Percentiles rank a stretch among this genome's conserved stretches.
Evolutionary conservation across 37 sponge, comb jelly and placozoan species (phyloP).

Genomic region (Haliclona indistincta): DNA sequence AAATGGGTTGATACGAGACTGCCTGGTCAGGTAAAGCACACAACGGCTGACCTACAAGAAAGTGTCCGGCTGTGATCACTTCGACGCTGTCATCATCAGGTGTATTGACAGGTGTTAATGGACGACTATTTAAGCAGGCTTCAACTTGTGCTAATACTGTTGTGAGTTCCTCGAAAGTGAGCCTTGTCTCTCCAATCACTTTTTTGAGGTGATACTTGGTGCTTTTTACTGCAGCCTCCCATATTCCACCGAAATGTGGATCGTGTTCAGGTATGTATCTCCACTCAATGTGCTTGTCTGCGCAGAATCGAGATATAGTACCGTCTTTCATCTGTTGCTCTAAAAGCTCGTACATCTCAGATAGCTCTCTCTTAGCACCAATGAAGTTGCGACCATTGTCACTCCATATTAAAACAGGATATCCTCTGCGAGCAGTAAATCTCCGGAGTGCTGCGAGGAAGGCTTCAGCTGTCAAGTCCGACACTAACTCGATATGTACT

Average conservation of each 20-base stretch:
- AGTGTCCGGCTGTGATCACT: too few species aligned
- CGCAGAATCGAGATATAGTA: background rate
- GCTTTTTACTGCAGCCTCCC: slow-evolving; percentile 12
- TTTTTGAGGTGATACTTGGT: background rate
- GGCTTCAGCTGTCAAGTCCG: too few species aligned
- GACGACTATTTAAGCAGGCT: too few species aligned
- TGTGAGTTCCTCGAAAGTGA: background rate
- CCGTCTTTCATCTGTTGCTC: background rate
- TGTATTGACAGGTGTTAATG: too few species aligned
- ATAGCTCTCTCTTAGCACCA: background rate
- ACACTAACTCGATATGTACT: too few species aligned
- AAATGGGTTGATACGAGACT: too few species aligned
- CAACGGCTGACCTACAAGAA: too few species aligned
- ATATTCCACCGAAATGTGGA: slow-evolving; percentile 14
- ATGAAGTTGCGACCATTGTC: background rate
- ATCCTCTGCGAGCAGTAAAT: background rate
- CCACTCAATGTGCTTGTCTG: background rate
- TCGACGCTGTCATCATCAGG: too few species aligned
- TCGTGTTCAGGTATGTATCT: too few species aligned
- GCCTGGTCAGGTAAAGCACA: too few species aligned
- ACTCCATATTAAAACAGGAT: background rate
- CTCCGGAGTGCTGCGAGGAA: background rate
- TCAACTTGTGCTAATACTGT: too few species aligned
- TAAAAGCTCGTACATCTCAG: background rate
- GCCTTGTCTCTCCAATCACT: background rate